These are phyloP conservation scores for Umimayanthus kanabou DNA, from an alignment of 92 coral and sea anemone species.

Conservation along the genomic window DNA sequence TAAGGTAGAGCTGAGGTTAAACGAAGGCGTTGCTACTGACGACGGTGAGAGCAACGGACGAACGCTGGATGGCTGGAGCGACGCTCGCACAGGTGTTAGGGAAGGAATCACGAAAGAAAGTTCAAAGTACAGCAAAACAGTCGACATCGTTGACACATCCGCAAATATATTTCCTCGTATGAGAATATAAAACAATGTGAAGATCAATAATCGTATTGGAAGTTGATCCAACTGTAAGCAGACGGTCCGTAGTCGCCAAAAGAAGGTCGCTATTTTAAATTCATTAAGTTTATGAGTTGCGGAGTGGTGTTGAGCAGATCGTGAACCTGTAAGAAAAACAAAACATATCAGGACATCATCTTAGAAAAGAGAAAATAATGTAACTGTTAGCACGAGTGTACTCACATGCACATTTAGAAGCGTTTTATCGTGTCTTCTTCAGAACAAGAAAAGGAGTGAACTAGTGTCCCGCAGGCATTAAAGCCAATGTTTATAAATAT, in stretches of 20 bases:
- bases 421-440: neutral
- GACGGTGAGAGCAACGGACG: neutral
- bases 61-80: neutral
- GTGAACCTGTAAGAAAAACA: neutral
- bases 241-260: neutral
- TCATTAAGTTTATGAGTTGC: neutral
- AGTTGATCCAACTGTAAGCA: neutral
- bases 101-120: neutral
- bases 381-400: neutral
- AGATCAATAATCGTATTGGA: neutral
- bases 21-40: constrained; percentile 22
- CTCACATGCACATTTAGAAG: neutral
- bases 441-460: no score
- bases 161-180: constrained; percentile 20
- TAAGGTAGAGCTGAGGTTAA: neutral
- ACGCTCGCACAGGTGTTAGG: neutral
- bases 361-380: neutral
- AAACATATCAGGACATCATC: neutral
- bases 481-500: no score
- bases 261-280: neutral
- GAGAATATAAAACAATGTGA: constrained; percentile 3
- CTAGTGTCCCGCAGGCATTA: no score
- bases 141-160: constrained; percentile 10
- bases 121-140: constrained; percentile 4
- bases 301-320: neutral